Percentiles rank a stretch among this genome's conserved stretches.
Conservation (phyloP, 2,113 vertebrate genomes). For the Apistogramma diplotaenia region DNA sequence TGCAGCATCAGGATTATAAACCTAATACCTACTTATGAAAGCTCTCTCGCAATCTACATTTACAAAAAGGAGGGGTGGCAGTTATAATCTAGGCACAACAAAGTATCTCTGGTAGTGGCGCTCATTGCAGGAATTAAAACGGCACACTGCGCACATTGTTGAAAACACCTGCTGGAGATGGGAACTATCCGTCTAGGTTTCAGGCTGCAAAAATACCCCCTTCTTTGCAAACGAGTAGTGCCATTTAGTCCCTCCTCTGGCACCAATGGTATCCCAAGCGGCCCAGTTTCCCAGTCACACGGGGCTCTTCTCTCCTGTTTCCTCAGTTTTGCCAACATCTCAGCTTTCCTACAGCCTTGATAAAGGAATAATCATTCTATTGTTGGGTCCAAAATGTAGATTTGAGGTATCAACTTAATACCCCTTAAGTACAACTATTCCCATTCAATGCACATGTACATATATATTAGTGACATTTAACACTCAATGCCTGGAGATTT, state of each 20-base stretch:
- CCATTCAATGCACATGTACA: conserved; percentile 8
- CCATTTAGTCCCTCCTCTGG: conserved; percentile 33
- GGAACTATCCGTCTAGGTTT: conserved; percentile 16
- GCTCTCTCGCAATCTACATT: conserved; percentile 39
- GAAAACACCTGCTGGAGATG: conserved; percentile 2
- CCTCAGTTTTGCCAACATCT: conserved; percentile 25
- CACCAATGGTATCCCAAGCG: conserved; percentile 21
- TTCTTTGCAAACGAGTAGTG: conserved; percentile 8
- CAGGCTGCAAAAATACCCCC: not conserved
- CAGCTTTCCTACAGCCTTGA: conserved; percentile 24
- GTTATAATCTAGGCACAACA: conserved; percentile 5
- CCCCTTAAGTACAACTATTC: not conserved
- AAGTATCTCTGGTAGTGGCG: not conserved
- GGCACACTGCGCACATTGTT: conserved; percentile 16
- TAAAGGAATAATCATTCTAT: conserved; percentile 19
- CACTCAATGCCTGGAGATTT: not conserved
- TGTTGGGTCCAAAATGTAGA: conserved; percentile 4
- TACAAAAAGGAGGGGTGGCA: conserved; percentile 16
- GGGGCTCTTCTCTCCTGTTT: conserved; percentile 1
- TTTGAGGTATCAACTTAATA: conserved; percentile 42
- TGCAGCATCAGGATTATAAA: conserved; percentile 64
- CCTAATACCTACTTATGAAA: conserved; percentile 57
- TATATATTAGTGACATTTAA: conserved; percentile 22
- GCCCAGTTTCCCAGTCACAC: conserved; percentile 37
- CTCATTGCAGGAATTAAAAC: not conserved